A percentile compares a stretch with the other conserved stretches of the same genome.
These are phyloP conservation scores for Pterois miles DNA, from an alignment of 2,797 vertebrate species.

Conservation along the genomic window DNA sequence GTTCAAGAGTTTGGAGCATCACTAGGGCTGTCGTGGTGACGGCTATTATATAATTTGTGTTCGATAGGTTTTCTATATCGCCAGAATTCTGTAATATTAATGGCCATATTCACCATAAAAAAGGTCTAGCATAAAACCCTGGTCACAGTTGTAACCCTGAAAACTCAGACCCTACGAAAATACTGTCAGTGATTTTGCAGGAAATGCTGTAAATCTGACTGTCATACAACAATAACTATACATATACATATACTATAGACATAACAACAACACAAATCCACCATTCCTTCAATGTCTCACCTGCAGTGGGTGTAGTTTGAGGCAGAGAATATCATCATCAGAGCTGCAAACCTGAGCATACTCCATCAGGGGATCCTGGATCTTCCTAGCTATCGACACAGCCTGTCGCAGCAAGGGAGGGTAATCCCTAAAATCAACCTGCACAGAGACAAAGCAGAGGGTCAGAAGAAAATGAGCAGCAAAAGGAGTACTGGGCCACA, in stretches of 20 bases:
- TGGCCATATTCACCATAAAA: no score
- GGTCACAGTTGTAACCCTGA: not conserved
- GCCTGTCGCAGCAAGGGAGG: conserved; percentile 96
- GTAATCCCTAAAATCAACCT: conserved; percentile 97
- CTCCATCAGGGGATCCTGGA: conserved; percentile 97
- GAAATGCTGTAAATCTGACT: not conserved
- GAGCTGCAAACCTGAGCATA: conserved; percentile 98
- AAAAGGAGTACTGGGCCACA: not conserved
- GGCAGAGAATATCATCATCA: conserved; percentile 97
- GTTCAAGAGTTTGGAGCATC: not conserved
- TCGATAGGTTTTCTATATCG: no score
- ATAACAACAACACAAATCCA: not conserved
- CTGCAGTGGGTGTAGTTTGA: conserved; percentile 97
- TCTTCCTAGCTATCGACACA: conserved; percentile 94
- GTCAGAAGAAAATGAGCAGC: not conserved
- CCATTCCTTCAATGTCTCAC: conserved; percentile 70
- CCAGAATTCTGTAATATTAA: no score
- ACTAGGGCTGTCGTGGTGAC: no score
- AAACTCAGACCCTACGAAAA: not conserved
- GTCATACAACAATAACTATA: not conserved
- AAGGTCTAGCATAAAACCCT: no score
- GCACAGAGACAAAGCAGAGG: conserved; percentile 13
- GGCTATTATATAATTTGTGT: no score
- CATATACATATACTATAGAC: no score
- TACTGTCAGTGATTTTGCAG: not conserved